These are phyloP conservation scores for Polydrusus tereticollis DNA, from an alignment of 2,888 invertebrate genomes.

Conservation along the genomic window DNA sequence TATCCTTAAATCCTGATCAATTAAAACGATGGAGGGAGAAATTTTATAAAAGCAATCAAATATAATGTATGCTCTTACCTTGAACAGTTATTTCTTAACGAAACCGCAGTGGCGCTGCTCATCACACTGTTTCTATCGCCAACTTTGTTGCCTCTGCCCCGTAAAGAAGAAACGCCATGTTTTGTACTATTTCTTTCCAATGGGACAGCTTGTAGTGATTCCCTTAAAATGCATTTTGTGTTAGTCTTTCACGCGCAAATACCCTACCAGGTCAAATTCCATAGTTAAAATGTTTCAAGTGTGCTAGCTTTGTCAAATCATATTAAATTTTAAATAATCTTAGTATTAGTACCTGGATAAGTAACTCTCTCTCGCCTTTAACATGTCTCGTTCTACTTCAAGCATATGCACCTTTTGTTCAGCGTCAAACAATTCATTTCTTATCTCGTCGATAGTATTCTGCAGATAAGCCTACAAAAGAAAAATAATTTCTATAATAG, in stretches of 20 bases:
- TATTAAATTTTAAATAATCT: too few species aligned
- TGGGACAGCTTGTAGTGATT: constrained; percentile 24
- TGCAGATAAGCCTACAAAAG: constrained; percentile 49
- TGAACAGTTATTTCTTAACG: not conserved
- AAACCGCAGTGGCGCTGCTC: constrained; percentile 7
- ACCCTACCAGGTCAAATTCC: too few species aligned
- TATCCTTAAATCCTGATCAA: too few species aligned
- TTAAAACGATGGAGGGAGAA: too few species aligned
- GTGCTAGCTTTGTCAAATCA: too few species aligned
- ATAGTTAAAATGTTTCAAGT: too few species aligned
- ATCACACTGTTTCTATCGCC: constrained; percentile 37
- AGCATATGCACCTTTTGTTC: constrained; percentile 54
- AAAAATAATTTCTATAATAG: constrained; percentile 9
- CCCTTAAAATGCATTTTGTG: constrained; percentile 18
- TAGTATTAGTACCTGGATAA: constrained; percentile 12
- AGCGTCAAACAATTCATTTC: constrained; percentile 55
- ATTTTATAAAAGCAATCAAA: too few species aligned
- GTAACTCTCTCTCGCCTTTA: constrained; percentile 35
- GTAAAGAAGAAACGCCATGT: constrained; percentile 31
- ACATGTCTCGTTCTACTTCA: constrained; percentile 54
- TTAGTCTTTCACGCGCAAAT: too few species aligned
- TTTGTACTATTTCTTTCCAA: constrained; percentile 24
- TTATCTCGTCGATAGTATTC: constrained; percentile 54
- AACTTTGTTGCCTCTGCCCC: constrained; percentile 46
- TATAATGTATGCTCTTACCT: too few species aligned